Base-by-base conservation (phyloP, 2,113 vertebrate species). In the Etheostoma spectabile region DNA sequence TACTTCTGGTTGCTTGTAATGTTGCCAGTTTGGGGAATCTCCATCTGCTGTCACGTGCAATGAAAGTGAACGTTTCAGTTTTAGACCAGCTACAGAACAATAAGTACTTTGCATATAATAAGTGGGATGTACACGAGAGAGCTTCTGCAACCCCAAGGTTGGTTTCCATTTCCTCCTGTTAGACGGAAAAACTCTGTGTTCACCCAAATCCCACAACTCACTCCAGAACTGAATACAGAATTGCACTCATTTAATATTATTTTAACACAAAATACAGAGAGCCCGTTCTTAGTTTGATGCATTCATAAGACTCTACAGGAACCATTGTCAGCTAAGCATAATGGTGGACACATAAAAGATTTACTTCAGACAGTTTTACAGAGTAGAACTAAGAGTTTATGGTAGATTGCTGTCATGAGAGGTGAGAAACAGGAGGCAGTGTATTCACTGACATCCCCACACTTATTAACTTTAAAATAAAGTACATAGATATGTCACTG, bases 101-200 rank as follows among this genome's bases (percentile, higher is more conserved):
- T 51, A 30, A 49, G 1, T 22, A 60, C 2, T 77, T 70, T 42
- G 42, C 33, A 19, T 16, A 38, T 35, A 14, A 73, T 15, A 13
- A 69, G 48, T 24, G 15, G 24, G 59, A 62, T 30, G 27, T 42
- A 62, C 71, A 38, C 55, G 55, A 73, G 35, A 68, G 38, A 70
- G 18, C 62, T 30, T 46, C 19, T 59, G 19, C 49, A 62, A 56
- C 68, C 53, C 55, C 45, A 1, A 66, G 56, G 48, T 53, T 22
- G 46, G 53, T 81, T 81, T 79, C 45, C 70, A 77, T 53, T 83
- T 89, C 19, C 24, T 45, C 7, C 2, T 33, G 35, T 80, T 80
- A 21, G 46, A 86, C 71, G 65, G 49, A 61, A 76, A 61, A 62
- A 55, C 3, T 15, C 16, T 62, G 51, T 62, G 51, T 80, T 81